Base-by-base conservation (phyloP, 2,797 vertebrate species). In the Zenarchopterus dispar region DNA sequence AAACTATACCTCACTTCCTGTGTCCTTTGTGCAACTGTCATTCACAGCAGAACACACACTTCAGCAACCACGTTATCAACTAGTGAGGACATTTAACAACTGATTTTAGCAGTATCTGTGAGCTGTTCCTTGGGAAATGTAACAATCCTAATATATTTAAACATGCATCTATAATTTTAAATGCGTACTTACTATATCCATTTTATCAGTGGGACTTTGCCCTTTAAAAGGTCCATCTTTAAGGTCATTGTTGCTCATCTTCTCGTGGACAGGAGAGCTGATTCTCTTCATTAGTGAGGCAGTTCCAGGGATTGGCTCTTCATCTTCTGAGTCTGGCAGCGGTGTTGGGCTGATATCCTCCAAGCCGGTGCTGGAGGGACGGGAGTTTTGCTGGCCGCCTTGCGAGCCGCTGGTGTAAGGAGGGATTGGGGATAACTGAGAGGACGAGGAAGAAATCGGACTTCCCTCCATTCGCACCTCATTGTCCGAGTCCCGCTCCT, bases 311-410 rank as follows among this genome's bases (percentile, higher is more conserved):
- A 95, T 84, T 0, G 92, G 90, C 61, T 96, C 97, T 0, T 99
- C 97, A 0, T 96, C 95, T 0, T 99, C 97, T 0, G 98, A 99
- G 82, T 99, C 97, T 0, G 97, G 97, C 84, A 99, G 92, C 0
- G 98, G 98, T 0, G 97, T 99, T 0, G 98, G 97, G 75, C 97
- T 99, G 67, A 99, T 96, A 62, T 99, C 98, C 89, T 99, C 98
- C 82, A 99, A 87, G 66, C 97, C 97, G 0, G 95, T 98, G 90
- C 97, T 99, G 46, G 93, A 93, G 49, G 96, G 96, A n/a, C 95
- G 94, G 0, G 95, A 96, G 51, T 94, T 94, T 0, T 93, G 93
- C 63, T 90, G 95, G 80, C 91, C 90, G 0, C 85, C 93, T 61
- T 94, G 95, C 50, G 94, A 93, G 76, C 91, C 89, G 0, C 94